phyloP scores from a whole-genome alignment of 2,888 invertebrate species.

The Dyspetes luteomarginatus region DNA sequence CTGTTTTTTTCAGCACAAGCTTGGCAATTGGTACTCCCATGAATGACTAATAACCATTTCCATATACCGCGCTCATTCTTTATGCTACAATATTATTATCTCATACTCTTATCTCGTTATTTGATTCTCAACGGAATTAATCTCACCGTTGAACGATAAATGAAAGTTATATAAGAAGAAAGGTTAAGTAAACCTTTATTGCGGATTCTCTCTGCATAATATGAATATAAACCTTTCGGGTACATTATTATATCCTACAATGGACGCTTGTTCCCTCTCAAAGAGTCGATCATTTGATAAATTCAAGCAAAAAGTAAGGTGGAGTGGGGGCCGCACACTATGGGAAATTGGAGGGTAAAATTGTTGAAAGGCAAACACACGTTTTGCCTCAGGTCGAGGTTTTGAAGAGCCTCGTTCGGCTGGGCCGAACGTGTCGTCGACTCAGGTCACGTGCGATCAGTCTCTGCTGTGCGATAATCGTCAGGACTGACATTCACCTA shows the following conservation, averaged over 20 bases:
- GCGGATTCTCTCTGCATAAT: constrained; percentile 20
- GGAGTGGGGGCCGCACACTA: no score
- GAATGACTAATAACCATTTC: constrained; percentile 40
- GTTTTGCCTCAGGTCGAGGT: constrained; percentile 6
- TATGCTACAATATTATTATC: constrained; percentile 12
- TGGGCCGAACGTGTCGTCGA: constrained; percentile 26
- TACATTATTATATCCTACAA: not conserved
- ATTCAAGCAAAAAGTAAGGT: no score
- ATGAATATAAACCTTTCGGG: not conserved
- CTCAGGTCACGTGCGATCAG: constrained; percentile 16
- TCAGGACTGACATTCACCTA: constrained; percentile 3
- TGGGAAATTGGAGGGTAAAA: constrained; percentile 18
- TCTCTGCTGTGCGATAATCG: constrained; percentile 16
- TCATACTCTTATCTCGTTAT: constrained; percentile 26
- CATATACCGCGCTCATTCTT: not conserved
- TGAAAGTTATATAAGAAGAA: not conserved
- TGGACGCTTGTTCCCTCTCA: no score
- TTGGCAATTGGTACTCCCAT: constrained; percentile 5
- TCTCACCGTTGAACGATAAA: constrained; percentile 25
- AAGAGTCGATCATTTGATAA: no score
- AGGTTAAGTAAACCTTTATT: no score
- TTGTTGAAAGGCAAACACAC: constrained; percentile 4
- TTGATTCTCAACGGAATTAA: constrained; percentile 26
- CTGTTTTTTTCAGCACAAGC: constrained; percentile 5
- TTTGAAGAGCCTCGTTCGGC: constrained; percentile 1